Conservation (phyloP, 2,888 invertebrate genomes). For the Lithophane semibrunnea region DNA sequence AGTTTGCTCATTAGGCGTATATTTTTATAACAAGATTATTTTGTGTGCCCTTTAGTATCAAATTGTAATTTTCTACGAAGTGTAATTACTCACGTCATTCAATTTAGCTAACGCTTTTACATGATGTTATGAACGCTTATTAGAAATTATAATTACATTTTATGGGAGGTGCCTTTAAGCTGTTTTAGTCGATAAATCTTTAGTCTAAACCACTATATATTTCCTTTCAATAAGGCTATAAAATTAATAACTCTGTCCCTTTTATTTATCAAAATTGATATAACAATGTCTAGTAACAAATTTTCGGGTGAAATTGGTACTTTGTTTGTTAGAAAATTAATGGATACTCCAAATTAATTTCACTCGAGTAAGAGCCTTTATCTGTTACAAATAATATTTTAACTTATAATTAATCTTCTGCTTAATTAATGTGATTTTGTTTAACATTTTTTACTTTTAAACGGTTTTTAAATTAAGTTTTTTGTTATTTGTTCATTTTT, state of each 20-base stretch:
- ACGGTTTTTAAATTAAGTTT: slow-evolving; percentile 28
- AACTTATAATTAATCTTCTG: slow-evolving; percentile 69
- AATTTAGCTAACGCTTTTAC: neutral
- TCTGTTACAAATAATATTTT: slow-evolving; percentile 69
- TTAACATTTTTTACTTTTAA: slow-evolving; percentile 5
- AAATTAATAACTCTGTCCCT: slow-evolving; percentile 62
- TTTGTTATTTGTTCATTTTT: slow-evolving; percentile 20
- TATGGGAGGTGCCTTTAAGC: neutral
- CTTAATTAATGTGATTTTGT: slow-evolving; percentile 54
- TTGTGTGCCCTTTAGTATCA: neutral
- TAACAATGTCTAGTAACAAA: slow-evolving; percentile 66
- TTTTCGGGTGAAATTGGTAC: slow-evolving; percentile 73
- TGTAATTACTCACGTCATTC: neutral
- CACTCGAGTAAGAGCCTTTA: slow-evolving; percentile 68
- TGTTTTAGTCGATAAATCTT: slow-evolving; percentile 44
- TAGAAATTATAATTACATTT: slow-evolving; percentile 24
- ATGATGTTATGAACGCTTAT: neutral
- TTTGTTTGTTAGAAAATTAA: slow-evolving; percentile 77
- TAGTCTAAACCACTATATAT: slow-evolving; percentile 40
- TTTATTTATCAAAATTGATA: slow-evolving; percentile 66
- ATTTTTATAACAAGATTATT: neutral
- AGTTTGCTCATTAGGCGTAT: neutral
- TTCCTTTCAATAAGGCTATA: slow-evolving; percentile 58
- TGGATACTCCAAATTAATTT: slow-evolving; percentile 78
- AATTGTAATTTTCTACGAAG: neutral